Percentiles rank a stretch among this genome's conserved stretches.
These are phyloP conservation scores for Lasius fuliginosus DNA, from an alignment of 2,888 invertebrate species.

Conservation along the genomic window DNA sequence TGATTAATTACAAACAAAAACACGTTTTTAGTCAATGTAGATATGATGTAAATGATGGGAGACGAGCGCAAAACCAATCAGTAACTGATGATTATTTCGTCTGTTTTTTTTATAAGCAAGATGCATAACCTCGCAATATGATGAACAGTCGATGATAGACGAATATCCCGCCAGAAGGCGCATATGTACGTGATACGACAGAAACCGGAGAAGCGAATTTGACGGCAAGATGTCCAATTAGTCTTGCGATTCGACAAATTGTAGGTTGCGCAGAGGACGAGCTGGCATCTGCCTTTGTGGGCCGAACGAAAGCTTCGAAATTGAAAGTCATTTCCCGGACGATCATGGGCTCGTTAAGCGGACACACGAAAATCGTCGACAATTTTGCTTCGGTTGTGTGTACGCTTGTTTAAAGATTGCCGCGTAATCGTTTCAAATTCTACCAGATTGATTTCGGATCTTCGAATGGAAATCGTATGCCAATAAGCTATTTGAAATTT, in stretches of 20 bases:
- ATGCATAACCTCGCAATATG: constrained; percentile 31
- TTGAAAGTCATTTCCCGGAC: constrained; percentile 79
- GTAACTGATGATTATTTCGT: constrained; percentile 50
- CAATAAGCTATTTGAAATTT: constrained; percentile 2
- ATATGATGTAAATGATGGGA: constrained; percentile 21
- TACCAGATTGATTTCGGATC: constrained; percentile 31
- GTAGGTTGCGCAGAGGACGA: constrained; percentile 71
- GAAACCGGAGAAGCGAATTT: constrained; percentile 56
- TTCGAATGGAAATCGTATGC: not conserved
- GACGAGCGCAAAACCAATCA: not conserved
- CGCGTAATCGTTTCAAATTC: constrained; percentile 44
- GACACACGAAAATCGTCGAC: constrained; percentile 67
- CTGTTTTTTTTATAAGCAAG: constrained; percentile 48
- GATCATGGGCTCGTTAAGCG: constrained; percentile 77
- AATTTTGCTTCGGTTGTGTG: constrained; percentile 48
- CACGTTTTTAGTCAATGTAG: not conserved
- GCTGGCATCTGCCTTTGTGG: constrained; percentile 75
- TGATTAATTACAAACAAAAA: constrained; percentile 40
- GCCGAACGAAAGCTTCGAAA: constrained; percentile 71
- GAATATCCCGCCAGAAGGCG: constrained; percentile 35
- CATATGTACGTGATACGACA: constrained; percentile 48
- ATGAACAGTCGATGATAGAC: constrained; percentile 24
- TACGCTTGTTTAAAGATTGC: constrained; percentile 31
- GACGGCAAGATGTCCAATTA: constrained; percentile 80
- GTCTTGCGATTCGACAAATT: constrained; percentile 76